Evolutionary conservation across 1,140 invertebrate species (phyloP).

Genomic region (Drosophila pandora): DNA sequence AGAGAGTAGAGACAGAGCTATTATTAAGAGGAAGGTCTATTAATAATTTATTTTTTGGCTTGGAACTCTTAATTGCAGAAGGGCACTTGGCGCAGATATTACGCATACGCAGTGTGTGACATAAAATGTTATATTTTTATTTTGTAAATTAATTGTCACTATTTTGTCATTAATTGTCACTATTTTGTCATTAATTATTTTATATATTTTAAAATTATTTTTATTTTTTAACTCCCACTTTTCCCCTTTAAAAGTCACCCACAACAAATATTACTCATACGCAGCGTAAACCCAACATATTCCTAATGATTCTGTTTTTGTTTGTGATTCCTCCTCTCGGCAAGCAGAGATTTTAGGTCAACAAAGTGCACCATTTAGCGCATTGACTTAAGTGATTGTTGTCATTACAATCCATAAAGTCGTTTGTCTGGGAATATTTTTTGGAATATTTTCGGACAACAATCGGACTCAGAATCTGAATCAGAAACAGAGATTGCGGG

Average conservation of each 20-base stretch:
- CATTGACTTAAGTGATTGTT: conserved; percentile 26
- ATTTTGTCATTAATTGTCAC: no score
- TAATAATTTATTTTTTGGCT: no score
- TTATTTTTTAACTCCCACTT: not conserved
- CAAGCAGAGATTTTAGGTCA: conserved; percentile 11
- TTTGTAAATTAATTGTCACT: no score
- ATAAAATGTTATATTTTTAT: not conserved
- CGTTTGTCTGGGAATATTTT: conserved; percentile 6
- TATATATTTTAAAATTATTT: not conserved
- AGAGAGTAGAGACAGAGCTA: conserved; percentile 3
- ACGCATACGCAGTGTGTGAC: conserved; percentile 64
- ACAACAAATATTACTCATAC: not conserved
- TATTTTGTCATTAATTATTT: no score
- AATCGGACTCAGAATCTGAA: not conserved
- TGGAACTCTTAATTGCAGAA: not conserved
- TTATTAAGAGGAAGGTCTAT: conserved; percentile 1
- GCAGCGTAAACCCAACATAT: not conserved
- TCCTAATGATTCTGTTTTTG: not conserved
- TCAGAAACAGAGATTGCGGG: not conserved
- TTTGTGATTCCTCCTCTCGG: not conserved
- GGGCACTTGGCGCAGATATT: conserved; percentile 28
- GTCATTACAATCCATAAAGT: conserved; percentile 23
- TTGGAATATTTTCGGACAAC: conserved; percentile 18
- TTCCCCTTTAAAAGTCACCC: not conserved
- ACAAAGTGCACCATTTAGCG: conserved; percentile 20